phyloP scores from a whole-genome alignment of 2,113 vertebrate genomes.

The Probosciger aterrimus region DNA sequence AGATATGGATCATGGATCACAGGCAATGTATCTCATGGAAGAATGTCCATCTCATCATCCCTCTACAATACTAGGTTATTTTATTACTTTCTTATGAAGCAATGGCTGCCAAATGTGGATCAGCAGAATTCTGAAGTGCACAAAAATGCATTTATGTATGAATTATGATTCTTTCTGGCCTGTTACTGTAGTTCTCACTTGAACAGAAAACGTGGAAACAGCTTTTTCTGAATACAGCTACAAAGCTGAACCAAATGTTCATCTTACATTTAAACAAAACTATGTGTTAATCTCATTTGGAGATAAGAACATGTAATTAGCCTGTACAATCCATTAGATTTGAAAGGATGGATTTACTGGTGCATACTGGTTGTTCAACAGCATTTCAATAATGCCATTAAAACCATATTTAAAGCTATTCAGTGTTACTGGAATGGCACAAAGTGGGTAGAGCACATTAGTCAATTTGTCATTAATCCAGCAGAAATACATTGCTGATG shows the following conservation, averaged over 20 bases:
- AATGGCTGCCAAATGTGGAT: background rate
- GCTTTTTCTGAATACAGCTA: background rate
- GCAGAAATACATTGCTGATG: slow-evolving; percentile 4
- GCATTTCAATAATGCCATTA: slow-evolving; percentile 38
- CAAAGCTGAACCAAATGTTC: background rate
- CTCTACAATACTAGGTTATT: background rate
- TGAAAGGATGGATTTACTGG: background rate
- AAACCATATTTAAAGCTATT: slow-evolving; percentile 46
- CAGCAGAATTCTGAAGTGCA: background rate
- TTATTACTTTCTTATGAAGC: background rate
- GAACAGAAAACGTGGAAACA: background rate
- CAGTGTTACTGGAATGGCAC: background rate
- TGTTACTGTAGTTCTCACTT: background rate
- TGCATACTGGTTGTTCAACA: background rate
- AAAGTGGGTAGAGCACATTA: slow-evolving; percentile 22
- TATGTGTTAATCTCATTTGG: slow-evolving; percentile 4
- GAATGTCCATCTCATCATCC: background rate
- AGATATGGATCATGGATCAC: background rate
- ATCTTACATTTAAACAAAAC: slow-evolving; percentile 35
- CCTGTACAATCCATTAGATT: background rate
- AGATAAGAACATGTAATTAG: slow-evolving; percentile 24
- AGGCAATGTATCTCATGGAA: background rate
- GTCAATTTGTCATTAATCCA: slow-evolving; percentile 40
- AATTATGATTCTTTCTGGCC: background rate
- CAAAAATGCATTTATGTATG: background rate